Percentiles rank a stretch among this genome's conserved stretches.
These are phyloP conservation scores for Cheiracanthium punctorium DNA, from an alignment of 2,888 invertebrate species.

Conservation along the genomic window DNA sequence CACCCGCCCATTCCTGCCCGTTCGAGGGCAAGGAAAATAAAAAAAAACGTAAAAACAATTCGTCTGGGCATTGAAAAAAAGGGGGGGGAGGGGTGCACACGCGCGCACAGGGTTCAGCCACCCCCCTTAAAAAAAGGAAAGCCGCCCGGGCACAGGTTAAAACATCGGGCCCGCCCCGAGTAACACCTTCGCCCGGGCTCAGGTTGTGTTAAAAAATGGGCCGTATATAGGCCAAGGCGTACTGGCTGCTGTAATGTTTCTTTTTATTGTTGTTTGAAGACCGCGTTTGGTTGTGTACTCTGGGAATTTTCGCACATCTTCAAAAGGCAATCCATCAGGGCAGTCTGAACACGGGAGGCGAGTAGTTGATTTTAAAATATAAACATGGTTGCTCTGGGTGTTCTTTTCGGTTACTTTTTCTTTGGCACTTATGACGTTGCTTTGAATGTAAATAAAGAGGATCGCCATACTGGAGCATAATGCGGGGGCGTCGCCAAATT, in stretches of 20 bases:
- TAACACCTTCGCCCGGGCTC: conserved; percentile 49
- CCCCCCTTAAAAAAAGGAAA: conserved; percentile 28
- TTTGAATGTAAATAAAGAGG: no score
- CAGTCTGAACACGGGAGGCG: conserved; percentile 6
- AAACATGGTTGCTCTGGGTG: background rate
- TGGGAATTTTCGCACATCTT: conserved; percentile 58
- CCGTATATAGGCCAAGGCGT: conserved; percentile 60
- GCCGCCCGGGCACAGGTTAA: conserved; percentile 66
- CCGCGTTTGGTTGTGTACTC: background rate
- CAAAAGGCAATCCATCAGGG: conserved; percentile 49
- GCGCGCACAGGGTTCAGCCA: conserved; percentile 54
- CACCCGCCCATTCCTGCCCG: conserved; percentile 48
- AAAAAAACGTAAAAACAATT: no score
- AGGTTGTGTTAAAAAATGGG: conserved; percentile 27
- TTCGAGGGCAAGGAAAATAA: background rate
- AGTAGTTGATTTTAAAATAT: background rate
- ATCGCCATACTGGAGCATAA: no score
- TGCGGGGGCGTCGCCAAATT: no score
- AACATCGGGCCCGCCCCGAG: conserved; percentile 63
- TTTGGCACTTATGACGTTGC: no score
- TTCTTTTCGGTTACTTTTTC: no score
- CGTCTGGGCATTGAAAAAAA: no score
- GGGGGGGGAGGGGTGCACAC: conserved; percentile 23
- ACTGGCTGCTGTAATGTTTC: conserved; percentile 8
- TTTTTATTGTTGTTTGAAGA: background rate